phyloP scores from a whole-genome alignment of 2,797 vertebrate species.

The Loriculus beryllinus region DNA sequence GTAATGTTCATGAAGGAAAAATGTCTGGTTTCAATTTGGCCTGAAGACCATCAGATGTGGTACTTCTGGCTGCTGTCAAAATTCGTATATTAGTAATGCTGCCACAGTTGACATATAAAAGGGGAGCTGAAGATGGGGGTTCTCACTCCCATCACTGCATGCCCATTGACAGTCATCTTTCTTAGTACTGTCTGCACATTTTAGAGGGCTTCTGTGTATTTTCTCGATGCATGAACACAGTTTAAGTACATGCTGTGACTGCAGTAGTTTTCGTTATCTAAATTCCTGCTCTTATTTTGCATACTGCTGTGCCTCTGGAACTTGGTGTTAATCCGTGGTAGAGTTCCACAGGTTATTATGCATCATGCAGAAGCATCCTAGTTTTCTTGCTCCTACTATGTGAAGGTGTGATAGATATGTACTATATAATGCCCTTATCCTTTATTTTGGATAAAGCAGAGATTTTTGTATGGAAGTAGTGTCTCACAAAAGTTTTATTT shows the following conservation, averaged over 20 bases:
- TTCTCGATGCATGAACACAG: not conserved
- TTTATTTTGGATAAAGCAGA: not conserved
- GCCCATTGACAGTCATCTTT: not conserved
- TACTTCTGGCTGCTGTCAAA: constrained; percentile 61
- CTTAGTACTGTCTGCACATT: not conserved
- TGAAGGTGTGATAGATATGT: not conserved
- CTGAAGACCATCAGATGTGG: constrained; percentile 46
- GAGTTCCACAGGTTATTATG: not conserved
- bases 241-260: not conserved
- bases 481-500: not conserved
- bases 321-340: not conserved
- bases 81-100: constrained; percentile 64
- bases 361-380: not conserved
- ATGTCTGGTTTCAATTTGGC: constrained; percentile 66
- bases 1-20: constrained; percentile 68
- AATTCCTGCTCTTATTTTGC: not conserved
- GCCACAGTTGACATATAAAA: constrained; percentile 27
- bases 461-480: not conserved
- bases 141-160: not conserved
- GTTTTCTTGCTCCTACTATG: not conserved
- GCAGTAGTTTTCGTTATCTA: not conserved
- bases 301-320: not conserved
- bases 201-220: not conserved
- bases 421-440: not conserved
- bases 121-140: not conserved